phyloP scores from a whole-genome alignment of 2,113 vertebrate species.

The Istiophorus platypterus region DNA sequence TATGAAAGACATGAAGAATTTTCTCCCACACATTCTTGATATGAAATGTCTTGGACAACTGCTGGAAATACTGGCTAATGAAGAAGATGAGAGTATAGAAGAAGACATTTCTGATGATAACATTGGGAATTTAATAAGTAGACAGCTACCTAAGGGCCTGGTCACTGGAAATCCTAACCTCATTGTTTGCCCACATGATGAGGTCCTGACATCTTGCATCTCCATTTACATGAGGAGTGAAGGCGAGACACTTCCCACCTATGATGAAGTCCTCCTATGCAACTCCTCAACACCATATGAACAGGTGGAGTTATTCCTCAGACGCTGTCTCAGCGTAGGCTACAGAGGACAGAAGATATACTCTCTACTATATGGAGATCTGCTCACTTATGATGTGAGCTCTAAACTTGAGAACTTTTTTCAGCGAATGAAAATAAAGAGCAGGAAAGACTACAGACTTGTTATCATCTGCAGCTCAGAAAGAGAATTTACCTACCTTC shows the following conservation, averaged over 20 bases:
- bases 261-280: conserved; percentile 94
- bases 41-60: conserved; percentile 86
- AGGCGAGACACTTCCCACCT: conserved; percentile 87
- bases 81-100: conserved; percentile 15
- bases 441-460: conserved; percentile 83
- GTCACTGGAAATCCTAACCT: conserved; percentile 88
- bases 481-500: conserved; percentile 91
- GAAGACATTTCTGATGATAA: conserved; percentile 58
- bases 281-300: conserved; percentile 87
- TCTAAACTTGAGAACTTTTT: conserved; percentile 89
- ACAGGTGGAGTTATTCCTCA: conserved; percentile 92
- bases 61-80: conserved; percentile 83
- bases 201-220: conserved; percentile 89
- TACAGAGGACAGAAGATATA: conserved; percentile 85
- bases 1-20: conserved; percentile 81
- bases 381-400: conserved; percentile 92
- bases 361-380: conserved; percentile 89
- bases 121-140: conserved; percentile 36
- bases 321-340: conserved; percentile 87
- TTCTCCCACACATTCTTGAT: conserved; percentile 87
- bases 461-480: conserved; percentile 90
- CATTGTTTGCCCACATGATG: conserved; percentile 86
- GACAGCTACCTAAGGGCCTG: conserved; percentile 86
- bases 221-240: conserved; percentile 91
- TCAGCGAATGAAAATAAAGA: conserved; percentile 81